Evolutionary conservation across 2,888 invertebrate species (phyloP).

Genomic region (Liodrosophila aerea): DNA sequence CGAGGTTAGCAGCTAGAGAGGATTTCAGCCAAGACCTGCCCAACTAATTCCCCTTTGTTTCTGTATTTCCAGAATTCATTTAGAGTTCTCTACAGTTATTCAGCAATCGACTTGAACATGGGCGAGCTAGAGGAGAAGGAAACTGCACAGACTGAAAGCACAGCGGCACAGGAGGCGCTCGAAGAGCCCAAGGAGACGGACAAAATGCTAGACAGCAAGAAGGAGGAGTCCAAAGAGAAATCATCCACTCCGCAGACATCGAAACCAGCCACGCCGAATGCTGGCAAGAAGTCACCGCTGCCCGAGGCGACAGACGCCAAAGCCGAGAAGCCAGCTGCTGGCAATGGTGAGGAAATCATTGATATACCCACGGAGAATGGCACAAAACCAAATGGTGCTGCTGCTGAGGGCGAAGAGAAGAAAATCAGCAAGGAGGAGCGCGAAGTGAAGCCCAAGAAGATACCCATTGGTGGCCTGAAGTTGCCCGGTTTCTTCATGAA

Average conservation of each 20-base stretch:
- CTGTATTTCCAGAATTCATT: slow-evolving; percentile 45
- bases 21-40: neutral
- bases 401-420: slow-evolving; percentile 68
- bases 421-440: slow-evolving; percentile 86
- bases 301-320: slow-evolving; percentile 25
- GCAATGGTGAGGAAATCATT: slow-evolving; percentile 79
- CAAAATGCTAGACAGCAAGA: slow-evolving; percentile 81
- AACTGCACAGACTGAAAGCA: slow-evolving; percentile 78
- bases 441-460: slow-evolving; percentile 91
- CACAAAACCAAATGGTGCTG: slow-evolving; percentile 41
- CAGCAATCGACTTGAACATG: slow-evolving; percentile 57
- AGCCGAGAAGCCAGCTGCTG: slow-evolving; percentile 44
- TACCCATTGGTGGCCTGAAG: slow-evolving; percentile 93
- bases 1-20: slow-evolving; percentile 30
- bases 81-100: slow-evolving; percentile 55
- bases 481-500: slow-evolving; percentile 93
- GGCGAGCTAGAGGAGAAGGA: slow-evolving; percentile 82
- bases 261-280: slow-evolving; percentile 71
- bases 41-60: slow-evolving; percentile 4
- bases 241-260: slow-evolving; percentile 65
- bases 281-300: slow-evolving; percentile 59
- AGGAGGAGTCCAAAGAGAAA: slow-evolving; percentile 64
- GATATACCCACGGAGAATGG: slow-evolving; percentile 77
- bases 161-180: slow-evolving; percentile 68
- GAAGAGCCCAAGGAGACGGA: slow-evolving; percentile 83